These are phyloP conservation scores for Myotis davidii DNA, from an alignment of 2,113 vertebrate species.

Conservation along the genomic window DNA sequence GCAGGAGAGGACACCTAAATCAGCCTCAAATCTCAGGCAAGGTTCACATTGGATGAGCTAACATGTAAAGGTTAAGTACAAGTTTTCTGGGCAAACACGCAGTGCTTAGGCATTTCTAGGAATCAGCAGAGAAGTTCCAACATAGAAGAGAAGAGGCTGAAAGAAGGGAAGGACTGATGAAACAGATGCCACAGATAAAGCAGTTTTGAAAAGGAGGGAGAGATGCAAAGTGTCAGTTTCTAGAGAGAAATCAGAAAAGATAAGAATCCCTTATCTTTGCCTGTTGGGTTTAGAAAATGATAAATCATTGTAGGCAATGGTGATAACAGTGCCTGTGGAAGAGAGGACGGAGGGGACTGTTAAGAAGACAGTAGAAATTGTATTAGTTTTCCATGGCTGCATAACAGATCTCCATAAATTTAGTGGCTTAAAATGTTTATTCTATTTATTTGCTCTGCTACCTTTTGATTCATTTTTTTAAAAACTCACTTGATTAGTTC, in stretches of 20 bases:
- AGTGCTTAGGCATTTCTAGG: background rate
- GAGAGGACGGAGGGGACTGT: too few species aligned
- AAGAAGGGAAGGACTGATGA: background rate
- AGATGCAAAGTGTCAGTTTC: background rate
- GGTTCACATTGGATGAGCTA: background rate
- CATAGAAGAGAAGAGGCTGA: background rate
- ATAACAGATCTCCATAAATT: background rate
- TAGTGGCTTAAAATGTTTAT: background rate
- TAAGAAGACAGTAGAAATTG: background rate
- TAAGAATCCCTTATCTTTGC: background rate
- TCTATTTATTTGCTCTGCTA: background rate
- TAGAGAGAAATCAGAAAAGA: slow-evolving; percentile 27
- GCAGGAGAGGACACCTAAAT: fast-evolving
- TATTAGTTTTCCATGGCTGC: background rate
- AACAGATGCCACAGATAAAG: background rate
- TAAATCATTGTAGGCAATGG: background rate
- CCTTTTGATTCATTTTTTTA: background rate
- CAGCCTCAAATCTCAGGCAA: background rate
- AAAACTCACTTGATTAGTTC: background rate
- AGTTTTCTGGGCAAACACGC: background rate
- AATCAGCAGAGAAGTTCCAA: background rate
- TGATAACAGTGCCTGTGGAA: background rate
- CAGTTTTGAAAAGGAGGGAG: background rate
- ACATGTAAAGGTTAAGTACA: background rate
- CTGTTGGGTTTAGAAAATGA: background rate